These are phyloP conservation scores for Morbakka virulenta DNA, from an alignment of 30 jellyfish, hydroid and myxozoan species.

Conservation along the genomic window DNA sequence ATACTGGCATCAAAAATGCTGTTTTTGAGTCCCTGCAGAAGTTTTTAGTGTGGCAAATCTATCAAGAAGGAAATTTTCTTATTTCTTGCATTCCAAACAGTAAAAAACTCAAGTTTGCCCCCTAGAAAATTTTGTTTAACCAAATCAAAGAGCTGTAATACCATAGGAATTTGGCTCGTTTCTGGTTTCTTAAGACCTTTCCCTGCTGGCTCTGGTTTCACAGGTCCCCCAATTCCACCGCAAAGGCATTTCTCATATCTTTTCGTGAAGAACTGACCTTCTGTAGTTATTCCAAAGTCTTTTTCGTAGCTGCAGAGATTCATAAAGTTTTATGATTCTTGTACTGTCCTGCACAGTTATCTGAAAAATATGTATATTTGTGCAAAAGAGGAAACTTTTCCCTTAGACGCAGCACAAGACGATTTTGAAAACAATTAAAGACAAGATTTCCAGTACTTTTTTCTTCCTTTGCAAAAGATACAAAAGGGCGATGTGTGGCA, in stretches of 20 bases:
- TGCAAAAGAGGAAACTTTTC: neutral
- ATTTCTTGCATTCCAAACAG: neutral
- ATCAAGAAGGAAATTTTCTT: constrained; percentile 9
- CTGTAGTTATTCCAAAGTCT: constrained; percentile 63
- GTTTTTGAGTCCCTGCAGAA: constrained; percentile 36
- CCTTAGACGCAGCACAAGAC: neutral
- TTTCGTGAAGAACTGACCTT: constrained; percentile 60
- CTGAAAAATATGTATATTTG: constrained; percentile 10
- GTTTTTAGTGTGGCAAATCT: constrained; percentile 3
- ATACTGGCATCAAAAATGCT: constrained; percentile 9
- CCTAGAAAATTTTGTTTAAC: neutral
- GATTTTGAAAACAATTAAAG: neutral
- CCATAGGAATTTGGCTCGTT: neutral
- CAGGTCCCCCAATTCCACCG: constrained; percentile 58
- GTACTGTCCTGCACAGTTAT: constrained; percentile 51
- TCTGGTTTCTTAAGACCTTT: constrained; percentile 48
- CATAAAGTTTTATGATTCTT: neutral
- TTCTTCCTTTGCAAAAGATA: neutral
- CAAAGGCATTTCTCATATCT: constrained; percentile 60
- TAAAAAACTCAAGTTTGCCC: neutral
- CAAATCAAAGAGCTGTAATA: constrained; percentile 5
- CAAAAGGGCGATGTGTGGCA: constrained; percentile 51
- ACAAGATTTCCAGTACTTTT: neutral
- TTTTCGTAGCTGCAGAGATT: constrained; percentile 39
- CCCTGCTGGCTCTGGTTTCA: constrained; percentile 27